A percentile compares a stretch with the other conserved stretches of the same genome.
phyloP scores from a whole-genome alignment of 2,797 vertebrate species.

The Danio kyathit region DNA sequence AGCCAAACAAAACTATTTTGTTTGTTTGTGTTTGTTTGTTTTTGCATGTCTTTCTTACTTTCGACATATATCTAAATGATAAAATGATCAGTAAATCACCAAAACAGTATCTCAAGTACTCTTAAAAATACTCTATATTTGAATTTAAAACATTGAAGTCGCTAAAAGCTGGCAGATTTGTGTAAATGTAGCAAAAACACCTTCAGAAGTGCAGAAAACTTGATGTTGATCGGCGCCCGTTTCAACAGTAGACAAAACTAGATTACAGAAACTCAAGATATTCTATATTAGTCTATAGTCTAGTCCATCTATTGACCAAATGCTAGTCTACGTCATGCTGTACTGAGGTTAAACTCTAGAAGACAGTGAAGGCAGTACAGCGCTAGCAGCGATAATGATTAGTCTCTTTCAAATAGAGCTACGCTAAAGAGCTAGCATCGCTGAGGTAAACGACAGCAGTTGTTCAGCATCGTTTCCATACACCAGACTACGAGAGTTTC shows the following conservation, averaged over 20 bases:
- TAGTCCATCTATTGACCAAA: slow-evolving; percentile 80
- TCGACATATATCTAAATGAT: slow-evolving; percentile 30
- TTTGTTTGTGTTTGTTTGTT: slow-evolving; percentile 74
- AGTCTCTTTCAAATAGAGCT: slow-evolving; percentile 81
- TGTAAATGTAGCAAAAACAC: slow-evolving; percentile 7
- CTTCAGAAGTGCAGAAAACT: slow-evolving; percentile 26
- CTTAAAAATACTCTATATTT: neutral
- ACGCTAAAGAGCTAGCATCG: slow-evolving; percentile 75
- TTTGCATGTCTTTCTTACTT: slow-evolving; percentile 60
- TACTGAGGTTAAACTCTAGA: slow-evolving; percentile 80
- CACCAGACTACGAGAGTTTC: slow-evolving; percentile 67
- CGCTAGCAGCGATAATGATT: slow-evolving; percentile 75
- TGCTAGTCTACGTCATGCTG: slow-evolving; percentile 81
- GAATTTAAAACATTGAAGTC: neutral
- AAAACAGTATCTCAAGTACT: neutral
- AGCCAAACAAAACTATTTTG: slow-evolving; percentile 57
- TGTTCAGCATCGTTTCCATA: slow-evolving; percentile 69
- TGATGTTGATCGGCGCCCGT: slow-evolving; percentile 58
- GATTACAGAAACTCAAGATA: slow-evolving; percentile 74
- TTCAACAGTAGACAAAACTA: slow-evolving; percentile 67
- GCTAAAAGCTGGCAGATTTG: neutral
- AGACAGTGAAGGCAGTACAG: slow-evolving; percentile 81
- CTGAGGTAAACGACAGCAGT: slow-evolving; percentile 75
- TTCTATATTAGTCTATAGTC: slow-evolving; percentile 84
- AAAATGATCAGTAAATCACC: neutral